A percentile compares a stretch with the other conserved stretches of the same genome.
Conservation (phyloP, 2,797 vertebrate genomes). For the Crypturellus tataupa region DNA sequence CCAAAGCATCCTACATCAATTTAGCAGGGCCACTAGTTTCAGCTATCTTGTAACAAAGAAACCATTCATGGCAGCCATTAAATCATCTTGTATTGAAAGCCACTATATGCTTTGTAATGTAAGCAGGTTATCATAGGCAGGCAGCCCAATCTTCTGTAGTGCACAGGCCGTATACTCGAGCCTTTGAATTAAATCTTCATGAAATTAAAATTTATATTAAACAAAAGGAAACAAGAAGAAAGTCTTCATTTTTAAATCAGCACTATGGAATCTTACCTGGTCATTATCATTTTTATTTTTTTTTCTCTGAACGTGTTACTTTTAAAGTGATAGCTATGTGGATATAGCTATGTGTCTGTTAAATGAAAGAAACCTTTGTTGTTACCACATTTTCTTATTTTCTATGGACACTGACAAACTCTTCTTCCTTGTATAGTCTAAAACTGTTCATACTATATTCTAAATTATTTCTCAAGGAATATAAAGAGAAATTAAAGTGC, state of each 20-base stretch:
- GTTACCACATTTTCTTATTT: not conserved
- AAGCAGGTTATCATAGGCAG: not conserved
- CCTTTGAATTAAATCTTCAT: not conserved
- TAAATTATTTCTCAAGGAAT: not conserved
- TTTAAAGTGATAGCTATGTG: not conserved
- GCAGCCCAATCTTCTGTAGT: not conserved
- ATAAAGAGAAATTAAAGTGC: not conserved
- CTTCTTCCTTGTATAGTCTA: not conserved
- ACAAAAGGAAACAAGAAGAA: not conserved
- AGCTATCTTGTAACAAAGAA: not conserved
- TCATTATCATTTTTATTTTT: not conserved
- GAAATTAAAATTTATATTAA: not conserved
- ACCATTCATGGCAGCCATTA: not conserved
- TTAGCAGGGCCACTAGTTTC: not conserved
- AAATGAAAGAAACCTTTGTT: not conserved
- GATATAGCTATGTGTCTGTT: not conserved
- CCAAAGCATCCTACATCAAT: not conserved
- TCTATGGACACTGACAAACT: not conserved
- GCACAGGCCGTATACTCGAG: not conserved
- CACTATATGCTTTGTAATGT: not conserved
- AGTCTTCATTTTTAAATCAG: not conserved
- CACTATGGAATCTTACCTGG: accelerated
- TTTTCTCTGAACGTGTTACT: not conserved
- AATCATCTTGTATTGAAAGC: not conserved
- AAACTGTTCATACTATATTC: not conserved